A percentile compares a stretch with the other conserved stretches of the same genome.
phyloP scores from a whole-genome alignment of 2,888 invertebrate genomes.

The Aphodius sticticus region DNA sequence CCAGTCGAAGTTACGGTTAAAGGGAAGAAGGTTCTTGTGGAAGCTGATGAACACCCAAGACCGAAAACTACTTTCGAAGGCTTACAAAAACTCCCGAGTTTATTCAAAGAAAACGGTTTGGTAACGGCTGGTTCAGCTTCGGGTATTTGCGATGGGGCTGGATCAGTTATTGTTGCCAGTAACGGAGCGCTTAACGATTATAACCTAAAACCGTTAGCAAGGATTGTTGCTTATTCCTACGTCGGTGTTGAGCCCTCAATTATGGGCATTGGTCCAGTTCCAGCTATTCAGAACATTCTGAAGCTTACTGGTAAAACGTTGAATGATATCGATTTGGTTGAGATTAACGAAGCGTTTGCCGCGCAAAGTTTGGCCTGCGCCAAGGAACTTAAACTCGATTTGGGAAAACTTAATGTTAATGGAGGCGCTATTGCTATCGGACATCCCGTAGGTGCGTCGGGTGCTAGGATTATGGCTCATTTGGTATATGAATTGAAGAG shows the following conservation, averaged over 20 bases:
- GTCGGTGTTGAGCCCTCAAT: slow-evolving; percentile 97
- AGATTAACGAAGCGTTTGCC: slow-evolving; percentile 99
- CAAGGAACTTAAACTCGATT: slow-evolving; percentile 86
- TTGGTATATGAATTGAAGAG: slow-evolving; percentile 91
- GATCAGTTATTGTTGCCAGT: slow-evolving; percentile 89
- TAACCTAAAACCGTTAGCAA: slow-evolving; percentile 87
- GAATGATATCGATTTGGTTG: slow-evolving; percentile 90
- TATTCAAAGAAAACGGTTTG: slow-evolving; percentile 94
- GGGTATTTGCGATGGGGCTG: slow-evolving; percentile 98
- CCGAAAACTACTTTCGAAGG: slow-evolving; percentile 87
- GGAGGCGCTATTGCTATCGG: slow-evolving; percentile 97
- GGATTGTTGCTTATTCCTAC: slow-evolving; percentile 89
- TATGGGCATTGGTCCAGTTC: slow-evolving; percentile 98
- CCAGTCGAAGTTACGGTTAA: slow-evolving; percentile 86
- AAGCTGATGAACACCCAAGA: slow-evolving; percentile 92
- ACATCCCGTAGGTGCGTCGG: slow-evolving; percentile 97
- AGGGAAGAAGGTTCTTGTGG: slow-evolving; percentile 79
- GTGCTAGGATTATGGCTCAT: slow-evolving; percentile 90
- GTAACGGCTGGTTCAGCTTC: slow-evolving; percentile 96
- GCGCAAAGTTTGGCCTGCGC: slow-evolving; percentile 94
- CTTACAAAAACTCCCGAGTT: slow-evolving; percentile 83
- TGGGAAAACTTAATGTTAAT: slow-evolving; percentile 89
- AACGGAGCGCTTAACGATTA: slow-evolving; percentile 86
- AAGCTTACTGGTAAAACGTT: slow-evolving; percentile 80
- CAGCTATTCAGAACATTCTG: slow-evolving; percentile 88